phyloP scores from a whole-genome alignment of 2,888 invertebrate genomes.

The Litoditis marina region DNA sequence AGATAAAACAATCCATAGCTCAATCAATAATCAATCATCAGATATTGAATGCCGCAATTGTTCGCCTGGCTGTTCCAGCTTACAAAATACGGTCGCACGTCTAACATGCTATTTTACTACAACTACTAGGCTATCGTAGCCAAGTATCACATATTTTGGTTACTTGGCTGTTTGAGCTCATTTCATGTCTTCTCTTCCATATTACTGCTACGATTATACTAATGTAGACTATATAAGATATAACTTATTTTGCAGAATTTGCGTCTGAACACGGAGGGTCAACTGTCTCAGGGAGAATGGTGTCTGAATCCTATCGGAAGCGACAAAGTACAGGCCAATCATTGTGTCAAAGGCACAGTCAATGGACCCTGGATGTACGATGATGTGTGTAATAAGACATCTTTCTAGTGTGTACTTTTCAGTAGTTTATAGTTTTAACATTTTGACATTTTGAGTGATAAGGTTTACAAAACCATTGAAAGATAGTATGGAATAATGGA shows the following conservation, averaged over 20 bases:
- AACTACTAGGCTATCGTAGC: too few species aligned
- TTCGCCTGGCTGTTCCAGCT: too few species aligned
- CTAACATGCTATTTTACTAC: too few species aligned
- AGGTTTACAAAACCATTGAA: too few species aligned
- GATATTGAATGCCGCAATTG: too few species aligned
- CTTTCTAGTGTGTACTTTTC: background rate
- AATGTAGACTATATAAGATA: too few species aligned
- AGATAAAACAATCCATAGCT: too few species aligned
- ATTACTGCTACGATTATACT: background rate
- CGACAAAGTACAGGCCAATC: slow-evolving; percentile 83
- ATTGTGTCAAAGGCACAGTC: slow-evolving; percentile 85
- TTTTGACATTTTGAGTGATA: background rate
- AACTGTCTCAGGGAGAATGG: slow-evolving; percentile 89
- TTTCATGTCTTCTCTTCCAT: background rate
- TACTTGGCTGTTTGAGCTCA: slow-evolving; percentile 1
- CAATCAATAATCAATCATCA: too few species aligned
- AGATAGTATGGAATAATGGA: too few species aligned
- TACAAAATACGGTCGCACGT: too few species aligned
- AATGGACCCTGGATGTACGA: slow-evolving; percentile 75
- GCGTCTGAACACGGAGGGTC: slow-evolving; percentile 86
- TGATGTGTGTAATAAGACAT: too few species aligned
- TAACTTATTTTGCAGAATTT: slow-evolving; percentile 71
- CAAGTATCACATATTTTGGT: background rate
- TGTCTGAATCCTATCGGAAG: slow-evolving; percentile 77
- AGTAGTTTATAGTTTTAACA: background rate